phyloP scores from a whole-genome alignment of 2,888 invertebrate species.

The Hanleya hanleyi region DNA sequence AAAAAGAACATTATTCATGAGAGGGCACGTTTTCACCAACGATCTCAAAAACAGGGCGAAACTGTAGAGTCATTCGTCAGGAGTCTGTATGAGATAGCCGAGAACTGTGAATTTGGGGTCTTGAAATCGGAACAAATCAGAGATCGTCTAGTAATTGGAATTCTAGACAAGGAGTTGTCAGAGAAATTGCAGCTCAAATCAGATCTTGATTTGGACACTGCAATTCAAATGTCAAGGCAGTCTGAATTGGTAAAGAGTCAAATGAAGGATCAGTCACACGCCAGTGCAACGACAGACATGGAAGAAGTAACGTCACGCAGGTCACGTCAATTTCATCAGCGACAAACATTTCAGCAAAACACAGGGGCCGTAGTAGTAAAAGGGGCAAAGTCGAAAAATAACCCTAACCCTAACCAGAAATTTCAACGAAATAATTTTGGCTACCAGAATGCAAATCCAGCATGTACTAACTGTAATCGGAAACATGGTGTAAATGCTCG shows the following conservation, averaged over 20 bases:
- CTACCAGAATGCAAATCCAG: too few species aligned
- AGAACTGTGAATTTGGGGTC: constrained; percentile 25
- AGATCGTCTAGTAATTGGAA: constrained; percentile 25
- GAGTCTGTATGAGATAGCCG: constrained; percentile 25
- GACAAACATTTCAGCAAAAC: too few species aligned
- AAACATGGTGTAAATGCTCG: too few species aligned
- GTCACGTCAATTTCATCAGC: too few species aligned
- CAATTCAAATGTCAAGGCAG: constrained; percentile 16
- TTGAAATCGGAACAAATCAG: constrained; percentile 17
- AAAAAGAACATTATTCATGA: constrained; percentile 30
- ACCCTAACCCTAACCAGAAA: too few species aligned
- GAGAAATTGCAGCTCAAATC: constrained; percentile 22
- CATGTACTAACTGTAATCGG: too few species aligned
- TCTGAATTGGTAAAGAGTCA: constrained; percentile 23
- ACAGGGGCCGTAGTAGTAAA: too few species aligned
- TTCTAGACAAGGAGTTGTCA: constrained; percentile 17
- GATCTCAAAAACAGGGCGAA: constrained; percentile 16
- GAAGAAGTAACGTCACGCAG: too few species aligned
- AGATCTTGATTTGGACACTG: constrained; percentile 15
- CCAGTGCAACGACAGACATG: background rate
- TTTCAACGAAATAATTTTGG: too few species aligned
- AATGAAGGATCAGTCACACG: constrained; percentile 2
- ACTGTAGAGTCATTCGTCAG: constrained; percentile 21
- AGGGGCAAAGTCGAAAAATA: too few species aligned
- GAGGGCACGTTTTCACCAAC: constrained; percentile 13